Conservation (phyloP, 2,113 vertebrate genomes). For the Antechinus flavipes region DNA sequence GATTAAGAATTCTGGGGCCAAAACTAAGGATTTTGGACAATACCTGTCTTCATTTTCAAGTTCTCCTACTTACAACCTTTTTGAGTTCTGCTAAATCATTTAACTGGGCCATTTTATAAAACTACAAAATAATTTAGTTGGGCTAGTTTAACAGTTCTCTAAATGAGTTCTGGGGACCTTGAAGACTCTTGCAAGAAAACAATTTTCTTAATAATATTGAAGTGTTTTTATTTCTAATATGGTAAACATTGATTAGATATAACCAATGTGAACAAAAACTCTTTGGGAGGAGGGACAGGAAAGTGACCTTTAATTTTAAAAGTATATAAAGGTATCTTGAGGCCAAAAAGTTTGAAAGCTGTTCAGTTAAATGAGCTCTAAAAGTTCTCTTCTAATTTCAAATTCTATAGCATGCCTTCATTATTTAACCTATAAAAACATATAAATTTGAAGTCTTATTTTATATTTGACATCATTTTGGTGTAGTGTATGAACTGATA, state of each 20-base stretch:
- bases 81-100: background rate
- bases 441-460: background rate
- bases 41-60: background rate
- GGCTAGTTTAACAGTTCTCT: background rate
- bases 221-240: background rate
- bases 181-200: background rate
- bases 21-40: too few species aligned
- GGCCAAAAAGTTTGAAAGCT: too few species aligned
- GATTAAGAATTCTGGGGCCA: too few species aligned
- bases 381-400: background rate
- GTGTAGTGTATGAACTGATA: background rate
- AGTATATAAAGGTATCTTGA: too few species aligned
- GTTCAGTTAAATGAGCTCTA: background rate
- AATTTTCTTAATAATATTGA: background rate
- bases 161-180: background rate
- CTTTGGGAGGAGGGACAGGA: background rate
- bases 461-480: background rate
- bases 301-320: background rate
- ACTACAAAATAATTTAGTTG: background rate
- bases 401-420: background rate
- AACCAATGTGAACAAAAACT: background rate
- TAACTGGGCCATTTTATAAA: background rate
- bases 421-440: background rate
- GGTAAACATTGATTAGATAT: background rate
- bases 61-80: background rate